Evolutionary conservation across 2,888 invertebrate species (phyloP).

Genomic region (Andrena flavipes): DNA sequence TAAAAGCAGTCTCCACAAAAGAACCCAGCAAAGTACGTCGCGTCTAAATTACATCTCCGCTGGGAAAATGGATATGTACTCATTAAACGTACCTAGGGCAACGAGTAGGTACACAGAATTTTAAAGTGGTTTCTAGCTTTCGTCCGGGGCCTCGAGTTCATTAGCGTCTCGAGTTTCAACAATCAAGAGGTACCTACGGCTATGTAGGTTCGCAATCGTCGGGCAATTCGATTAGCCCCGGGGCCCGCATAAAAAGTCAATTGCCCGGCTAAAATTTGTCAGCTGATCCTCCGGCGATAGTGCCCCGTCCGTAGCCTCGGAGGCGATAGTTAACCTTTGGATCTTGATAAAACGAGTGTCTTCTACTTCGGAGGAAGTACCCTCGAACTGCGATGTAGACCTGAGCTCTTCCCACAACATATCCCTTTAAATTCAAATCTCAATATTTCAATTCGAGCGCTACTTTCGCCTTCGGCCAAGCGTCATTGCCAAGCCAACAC

Average conservation of each 20-base stretch:
- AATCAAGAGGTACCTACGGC: neutral
- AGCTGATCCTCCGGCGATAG: slow-evolving; percentile 20
- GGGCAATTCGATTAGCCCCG: slow-evolving; percentile 40
- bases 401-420: neutral
- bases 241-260: slow-evolving; percentile 25
- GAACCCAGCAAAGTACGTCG: neutral
- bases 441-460: neutral
- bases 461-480: too few species aligned
- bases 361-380: slow-evolving; percentile 6
- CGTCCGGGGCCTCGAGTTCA: slow-evolving; percentile 22
- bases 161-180: slow-evolving; percentile 27
- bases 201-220: slow-evolving; percentile 6
- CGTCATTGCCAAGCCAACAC: neutral
- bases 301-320: slow-evolving; percentile 1
- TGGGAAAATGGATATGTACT: neutral
- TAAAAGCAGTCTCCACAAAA: neutral
- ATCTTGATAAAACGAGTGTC: slow-evolving; percentile 22
- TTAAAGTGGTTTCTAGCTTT: slow-evolving; percentile 17
- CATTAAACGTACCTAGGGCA: slow-evolving; percentile 8
- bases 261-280: slow-evolving; percentile 32
- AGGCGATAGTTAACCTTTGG: slow-evolving; percentile 24
- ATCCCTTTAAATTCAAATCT: neutral
- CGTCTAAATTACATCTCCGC: neutral
- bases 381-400: slow-evolving; percentile 11
- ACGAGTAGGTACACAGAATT: neutral